Conservation (phyloP, 2,888 invertebrate species). For the Cheilosia pagana region DNA sequence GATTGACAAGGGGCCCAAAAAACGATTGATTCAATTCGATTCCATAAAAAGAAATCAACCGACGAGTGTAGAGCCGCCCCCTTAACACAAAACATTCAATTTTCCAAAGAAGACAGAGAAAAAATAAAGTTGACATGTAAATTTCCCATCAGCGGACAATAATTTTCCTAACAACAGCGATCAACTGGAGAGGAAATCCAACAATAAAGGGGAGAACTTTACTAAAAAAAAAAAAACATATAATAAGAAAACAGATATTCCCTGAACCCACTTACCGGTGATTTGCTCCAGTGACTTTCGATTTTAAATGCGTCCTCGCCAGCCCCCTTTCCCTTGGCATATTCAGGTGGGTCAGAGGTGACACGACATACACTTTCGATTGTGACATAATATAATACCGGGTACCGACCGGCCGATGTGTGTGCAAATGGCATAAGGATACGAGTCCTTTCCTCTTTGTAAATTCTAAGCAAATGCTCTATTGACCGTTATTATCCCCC, state of each 20-base stretch:
- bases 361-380: constrained; percentile 39
- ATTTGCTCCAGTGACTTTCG: constrained; percentile 70
- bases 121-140: constrained; percentile 66
- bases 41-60: constrained; percentile 58
- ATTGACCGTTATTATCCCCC: constrained; percentile 75
- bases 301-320: constrained; percentile 52
- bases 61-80: constrained; percentile 11
- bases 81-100: constrained; percentile 54
- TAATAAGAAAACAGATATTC: constrained; percentile 40
- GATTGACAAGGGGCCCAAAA: constrained; percentile 55
- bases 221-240: constrained; percentile 13
- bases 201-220: constrained; percentile 57
- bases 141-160: constrained; percentile 74
- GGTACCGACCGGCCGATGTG: constrained; percentile 28
- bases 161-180: constrained; percentile 62
- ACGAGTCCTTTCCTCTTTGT: constrained; percentile 29
- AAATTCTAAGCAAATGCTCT: constrained; percentile 55
- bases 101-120: constrained; percentile 51
- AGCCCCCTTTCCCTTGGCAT: constrained; percentile 26
- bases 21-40: constrained; percentile 65
- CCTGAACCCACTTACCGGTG: constrained; percentile 56
- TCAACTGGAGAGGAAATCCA: constrained; percentile 45
- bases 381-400: constrained; percentile 11
- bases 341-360: constrained; percentile 71
- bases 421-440: constrained; percentile 60